A percentile compares a stretch with the other conserved stretches of the same genome.
Conservation (phyloP, 2,888 invertebrate species). For the Caenorhabditis japonica region DNA sequence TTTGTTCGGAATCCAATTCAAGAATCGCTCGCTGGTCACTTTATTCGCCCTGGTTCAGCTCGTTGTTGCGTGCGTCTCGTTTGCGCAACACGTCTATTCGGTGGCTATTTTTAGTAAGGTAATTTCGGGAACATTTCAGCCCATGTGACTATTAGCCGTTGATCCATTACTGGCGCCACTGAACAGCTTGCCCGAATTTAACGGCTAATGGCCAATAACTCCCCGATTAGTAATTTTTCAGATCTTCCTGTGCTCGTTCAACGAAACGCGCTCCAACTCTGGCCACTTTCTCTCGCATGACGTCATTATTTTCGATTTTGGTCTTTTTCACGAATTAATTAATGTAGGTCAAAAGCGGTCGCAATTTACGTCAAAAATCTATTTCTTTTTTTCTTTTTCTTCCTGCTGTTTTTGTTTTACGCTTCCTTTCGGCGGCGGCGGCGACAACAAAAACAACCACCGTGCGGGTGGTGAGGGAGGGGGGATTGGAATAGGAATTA, state of each 20-base stretch:
- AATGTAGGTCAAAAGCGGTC: constrained; percentile 56
- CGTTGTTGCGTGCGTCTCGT: constrained; percentile 63
- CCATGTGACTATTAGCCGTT: background rate
- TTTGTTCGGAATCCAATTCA: constrained; percentile 58
- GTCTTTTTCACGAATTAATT: constrained; percentile 69
- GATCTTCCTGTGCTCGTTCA: constrained; percentile 70
- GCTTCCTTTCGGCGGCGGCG: too few species aligned
- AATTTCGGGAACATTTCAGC: background rate
- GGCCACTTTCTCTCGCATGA: constrained; percentile 66
- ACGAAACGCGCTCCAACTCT: constrained; percentile 59
- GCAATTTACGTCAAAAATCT: too few species aligned
- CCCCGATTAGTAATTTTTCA: too few species aligned
- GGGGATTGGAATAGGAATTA: too few species aligned
- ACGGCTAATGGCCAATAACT: too few species aligned
- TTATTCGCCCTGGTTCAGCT: constrained; percentile 65
- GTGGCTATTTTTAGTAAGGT: constrained; percentile 63
- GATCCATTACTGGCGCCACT: too few species aligned
- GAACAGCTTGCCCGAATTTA: too few species aligned
- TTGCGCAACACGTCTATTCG: constrained; percentile 71
- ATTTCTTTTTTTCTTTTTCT: background rate
- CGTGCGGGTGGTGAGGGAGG: too few species aligned
- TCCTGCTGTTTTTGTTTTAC: too few species aligned
- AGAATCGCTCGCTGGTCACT: constrained; percentile 60
- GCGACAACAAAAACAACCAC: too few species aligned
- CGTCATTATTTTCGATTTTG: constrained; percentile 72